Base-by-base conservation (phyloP, 2,113 vertebrate genomes). In the Xiphias gladius region DNA sequence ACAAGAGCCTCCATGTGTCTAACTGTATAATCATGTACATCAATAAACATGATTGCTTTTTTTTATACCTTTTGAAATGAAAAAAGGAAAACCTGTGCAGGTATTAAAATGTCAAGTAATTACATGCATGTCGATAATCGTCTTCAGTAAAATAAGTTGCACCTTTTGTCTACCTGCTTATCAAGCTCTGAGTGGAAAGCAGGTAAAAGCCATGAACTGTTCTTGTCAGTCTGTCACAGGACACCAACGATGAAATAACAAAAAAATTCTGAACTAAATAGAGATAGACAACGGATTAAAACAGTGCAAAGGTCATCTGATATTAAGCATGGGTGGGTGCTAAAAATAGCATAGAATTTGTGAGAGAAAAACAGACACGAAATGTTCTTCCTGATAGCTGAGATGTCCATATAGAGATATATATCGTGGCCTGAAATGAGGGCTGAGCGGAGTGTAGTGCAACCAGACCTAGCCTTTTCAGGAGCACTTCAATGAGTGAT, bases 401-500 rank as follows among this genome's bases (percentile, higher is more conserved):
- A 67, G 28, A 72, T 64, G 59, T 63, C 63, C 79, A 64, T n/a
- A n/a, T n/a, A n/a, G n/a, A 59, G 59, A 72, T n/a, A 52, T 20
- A 6, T 46, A 14, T 20, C 64, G 20, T 54, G 54, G 68, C 62
- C 73, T 46, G 39, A 62, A 77, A 39, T 64, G 68, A 58, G 24
- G 54, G 62, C 57, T 37, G 76, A 79, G 58, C 16, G 6, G 41
- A 74, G 73, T 63, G 73, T 0, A 46, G 39, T 68, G 71, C 73
- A 87, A 84, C 89, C 58, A 22, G 86, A 87, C 65, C 62, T 26
- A 12, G 61, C 72, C 82, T 84, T 77, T 86, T 87, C 55, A 66
- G 57, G 67, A 79, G 62, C 79, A n/a, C 41, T 62, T 52, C 71
- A 68, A 65, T 57, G 81, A 88, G 66, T 80, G 41, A 73, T 89